Base-by-base conservation (phyloP, 1,140 invertebrate genomes). In the Liolophura sinensis region DNA sequence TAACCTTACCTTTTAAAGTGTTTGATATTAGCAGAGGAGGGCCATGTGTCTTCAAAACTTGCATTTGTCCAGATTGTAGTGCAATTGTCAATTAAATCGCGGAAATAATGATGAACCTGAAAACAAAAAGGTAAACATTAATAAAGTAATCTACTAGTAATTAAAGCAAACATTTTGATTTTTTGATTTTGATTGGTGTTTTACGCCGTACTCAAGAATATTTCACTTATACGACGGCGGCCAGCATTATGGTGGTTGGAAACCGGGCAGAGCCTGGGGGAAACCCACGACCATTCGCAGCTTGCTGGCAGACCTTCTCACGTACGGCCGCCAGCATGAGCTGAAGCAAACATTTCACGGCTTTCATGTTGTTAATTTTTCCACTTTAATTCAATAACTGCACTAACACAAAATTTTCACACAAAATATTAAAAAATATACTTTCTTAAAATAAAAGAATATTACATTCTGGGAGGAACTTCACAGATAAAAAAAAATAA, bases 1-100 rank as follows among this genome's bases (percentile, higher is more conserved):
- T 57, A 74, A n/a, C n/a, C 70, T 76, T 73, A 81, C 81, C 73
- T 78, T 49, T 78, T 69, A 69, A 79, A 83, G 70, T 80, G 76
- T 15, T 63, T 65, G n/a, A 81, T 68, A 49, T 78, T 83, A 25
- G 64, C 62, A 27, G 62, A 31, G 22, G 72, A 68, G 27, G 81
- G 81, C 81, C 81, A 83, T 5, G 67, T 64, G 40, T 81, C 74
- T 49, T 73, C 67, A 67, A 83, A 83, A 60, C 71, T 76, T 25
- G 73, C 73, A 62, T 40, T 62, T 4, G 68, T 66, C 81, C 80
- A 83, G 11, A 82, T 22, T 24, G 65, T 71, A 31, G 68, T 67
- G 59, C 69, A 73, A 58, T 51, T 71, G 60, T 81, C 73, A 49
- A 79, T 75, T 22, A 83, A 50, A 71, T 79, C 70, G 67, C 68